Base-by-base conservation (phyloP, 2,888 invertebrate species). In the Mimumesa dahlbomi region DNA sequence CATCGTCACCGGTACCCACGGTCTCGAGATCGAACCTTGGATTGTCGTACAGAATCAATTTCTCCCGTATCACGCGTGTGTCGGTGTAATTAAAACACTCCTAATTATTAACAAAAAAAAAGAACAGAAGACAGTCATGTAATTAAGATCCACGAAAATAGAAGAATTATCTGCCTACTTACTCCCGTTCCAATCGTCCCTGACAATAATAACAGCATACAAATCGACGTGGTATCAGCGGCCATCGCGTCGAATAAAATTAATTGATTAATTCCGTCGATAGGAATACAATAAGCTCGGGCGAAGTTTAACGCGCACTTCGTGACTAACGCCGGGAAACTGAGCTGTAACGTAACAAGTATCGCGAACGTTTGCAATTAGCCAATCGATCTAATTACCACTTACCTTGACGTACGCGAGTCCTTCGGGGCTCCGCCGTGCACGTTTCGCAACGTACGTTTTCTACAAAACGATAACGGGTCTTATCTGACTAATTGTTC, bases 391-490 rank as follows among this genome's bases (percentile, higher is more conserved):
- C 43, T 56, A 56, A 49, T 53, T 42, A 40, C 40, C 38, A 43
- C 34, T 57, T 61, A 52, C 21, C 52, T 31, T 36, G 13, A 46
- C 40, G 54, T 52, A 43, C 21, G n/a, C 9, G 34, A 53, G 54
- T 52, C 11, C 49, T 48, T 61, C 38, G 49, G n/a, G n/a, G 22
- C 49, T 18, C 49, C n/a, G 45, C 45, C 43, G 16, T n/a, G n/a
- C n/a, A 6, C 21, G 16, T 61, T 70, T 62, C 53, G 36, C 40
- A 64, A 72, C 56, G 49, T n/a, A 68, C 49, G 54, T 38, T 11
- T 59, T 31, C 42, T 56, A 50, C 42, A 46, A 54, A 57, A 49
- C 70, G 62, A 73, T 73, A 73, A 70, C 56, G 57, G n/a, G 52
- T 58, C 61, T 71, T 71, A 71, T 59, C 66, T 63, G 59, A 1